Base-by-base conservation (phyloP, 2,797 vertebrate genomes). In the Myotis planiceps region DNA sequence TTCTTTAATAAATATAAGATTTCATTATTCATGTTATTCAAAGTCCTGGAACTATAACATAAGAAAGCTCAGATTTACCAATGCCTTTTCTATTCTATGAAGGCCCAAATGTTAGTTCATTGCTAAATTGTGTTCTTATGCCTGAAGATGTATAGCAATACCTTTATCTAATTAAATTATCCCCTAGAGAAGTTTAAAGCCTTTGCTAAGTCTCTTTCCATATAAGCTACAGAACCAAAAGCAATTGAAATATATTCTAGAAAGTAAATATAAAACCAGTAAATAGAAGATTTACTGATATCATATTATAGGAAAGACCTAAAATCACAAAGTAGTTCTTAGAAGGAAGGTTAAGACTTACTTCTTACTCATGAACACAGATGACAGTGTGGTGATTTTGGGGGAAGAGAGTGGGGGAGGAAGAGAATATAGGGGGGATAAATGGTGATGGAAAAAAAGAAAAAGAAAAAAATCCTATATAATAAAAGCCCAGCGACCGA, bases 341-440 rank as follows among this genome's bases (percentile, higher is more conserved):
- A 95, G 78, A 92, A 97, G 90, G 79, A 96, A 75, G 88, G 69
- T 49, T 37, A 69, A 93, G 83, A 95, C 99, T 99, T 99, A 99
- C 99, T 99, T 99, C 98, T 99, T 99, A 63, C 7, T 65, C n/a
- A 18, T 32, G n/a, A n/a, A 65, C n/a, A 65, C n/a, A 32, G 63
- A 65, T n/a, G n/a, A 29, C 27, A 65, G 63, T 65, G 63, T 65
- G 15, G 7, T 32, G 60, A 32, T 32, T 32, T 15, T 3, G 15
- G 63, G 1, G 16, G 15, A n/a, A n/a, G n/a, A 32, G n/a, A 6
- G 6, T 16, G 6, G 60, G 60, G 29, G n/a, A 32, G 1, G 63
- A 32, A 32, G 16, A 65, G n/a, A 32, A 16, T 66, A 32, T 18
- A 34, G 3, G 7, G 63, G 16, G 8, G 8, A 18, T 34, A 32